Evolutionary conservation across 2,888 invertebrate genomes (phyloP), one percentile per base, ranked within the genome.

Genomic region (Aphidius colemani): DNA sequence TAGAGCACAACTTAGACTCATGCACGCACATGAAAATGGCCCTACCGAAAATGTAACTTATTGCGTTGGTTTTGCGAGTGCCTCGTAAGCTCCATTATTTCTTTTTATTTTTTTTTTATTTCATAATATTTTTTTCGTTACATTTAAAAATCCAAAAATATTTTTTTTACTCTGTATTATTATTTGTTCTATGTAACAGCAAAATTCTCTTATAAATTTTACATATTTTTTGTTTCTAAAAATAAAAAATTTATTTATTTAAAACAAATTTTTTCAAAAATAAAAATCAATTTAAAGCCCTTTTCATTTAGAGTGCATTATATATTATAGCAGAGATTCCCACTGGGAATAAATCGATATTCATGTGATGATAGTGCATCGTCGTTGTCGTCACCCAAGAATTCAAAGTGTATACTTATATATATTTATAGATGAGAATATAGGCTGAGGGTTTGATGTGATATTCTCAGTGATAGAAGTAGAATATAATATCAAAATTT

Each of bases 21-120:
- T 67, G 66, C 69, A 69, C 67, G 69, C 65, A 67, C 71, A 70
- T 67, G 60, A 65, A 67, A 71, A 72, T 67, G 72, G 66, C 70
- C 63, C 61, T 61, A 67, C 66, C 70, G 69, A 72, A 75, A 73
- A 67, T 71, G 67, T 72, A 66, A 71, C 71, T 74, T 72, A 70
- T 70, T 72, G 71, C 40, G 39, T 67, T 66, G 63, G 45, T 18
- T 56, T 9, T n/a, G n/a, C n/a, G n/a, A n/a, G n/a, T n/a, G n/a
- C 49, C 43, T 41, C 39, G 59, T 53, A 64, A 59, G 59, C 59
- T 59, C 11, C 11, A 30, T 30, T 30, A 30, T 30, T 30, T 30
- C 5, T 30, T 30, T 30, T 30, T 30, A 30, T 30, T 30, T 30
- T 30, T 30, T 30, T 5, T 5, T 30, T 30, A 30, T 30, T 30